Conservation (phyloP, 2,888 invertebrate species). For the Eupithecia dodoneata region DNA sequence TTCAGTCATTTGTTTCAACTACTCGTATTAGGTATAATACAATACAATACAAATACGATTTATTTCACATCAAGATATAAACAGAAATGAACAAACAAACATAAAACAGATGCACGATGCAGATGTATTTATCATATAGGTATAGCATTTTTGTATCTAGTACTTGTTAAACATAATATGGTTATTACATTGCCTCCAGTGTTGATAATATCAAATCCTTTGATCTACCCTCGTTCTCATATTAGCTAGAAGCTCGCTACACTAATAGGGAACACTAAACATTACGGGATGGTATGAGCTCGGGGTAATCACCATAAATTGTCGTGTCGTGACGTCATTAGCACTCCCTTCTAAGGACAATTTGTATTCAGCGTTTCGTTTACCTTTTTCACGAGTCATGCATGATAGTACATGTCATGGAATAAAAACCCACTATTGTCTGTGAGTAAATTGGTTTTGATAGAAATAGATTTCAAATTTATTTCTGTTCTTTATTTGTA, state of each 20-base stretch:
- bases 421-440: no score
- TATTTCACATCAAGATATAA: no score
- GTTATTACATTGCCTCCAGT: background rate
- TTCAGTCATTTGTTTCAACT: background rate
- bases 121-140: no score
- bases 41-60: no score
- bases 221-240: background rate
- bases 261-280: conserved; percentile 6
- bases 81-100: no score
- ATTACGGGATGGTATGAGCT: background rate
- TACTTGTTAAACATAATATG: no score
- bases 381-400: conserved; percentile 29
- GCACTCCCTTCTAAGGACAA: conserved; percentile 22
- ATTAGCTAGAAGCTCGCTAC: background rate
- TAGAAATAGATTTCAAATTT: background rate
- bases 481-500: background rate
- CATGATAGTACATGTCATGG: background rate
- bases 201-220: background rate
- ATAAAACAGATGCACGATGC: no score
- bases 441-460: background rate
- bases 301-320: conserved; percentile 36
- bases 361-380: conserved; percentile 30
- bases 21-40: no score
- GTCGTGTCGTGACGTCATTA: conserved; percentile 29
- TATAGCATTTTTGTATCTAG: no score